Evolutionary conservation across 2,797 vertebrate species (phyloP).

Genomic region (Spea hammondii): DNA sequence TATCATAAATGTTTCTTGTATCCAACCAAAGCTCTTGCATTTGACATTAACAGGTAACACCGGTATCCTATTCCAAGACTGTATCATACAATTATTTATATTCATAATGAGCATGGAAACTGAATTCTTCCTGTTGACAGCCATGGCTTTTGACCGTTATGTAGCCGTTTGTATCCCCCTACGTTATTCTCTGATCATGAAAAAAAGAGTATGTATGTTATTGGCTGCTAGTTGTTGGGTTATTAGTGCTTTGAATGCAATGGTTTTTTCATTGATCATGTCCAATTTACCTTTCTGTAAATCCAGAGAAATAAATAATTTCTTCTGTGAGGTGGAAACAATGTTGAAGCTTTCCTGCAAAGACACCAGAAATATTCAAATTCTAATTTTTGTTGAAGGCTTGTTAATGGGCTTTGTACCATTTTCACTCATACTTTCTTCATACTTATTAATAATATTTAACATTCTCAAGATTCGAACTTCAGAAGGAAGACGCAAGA

Average conservation of each 20-base stretch:
- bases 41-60: neutral
- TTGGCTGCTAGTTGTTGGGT: neutral
- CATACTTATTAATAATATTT: slow-evolving; percentile 10
- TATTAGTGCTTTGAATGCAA: neutral
- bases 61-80: slow-evolving; percentile 4
- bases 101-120: neutral
- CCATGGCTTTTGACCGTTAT: slow-evolving; percentile 14
- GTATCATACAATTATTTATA: slow-evolving; percentile 1
- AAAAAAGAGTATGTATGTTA: neutral
- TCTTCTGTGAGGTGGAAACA: slow-evolving; percentile 6
- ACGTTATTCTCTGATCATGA: slow-evolving; percentile 6
- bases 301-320: slow-evolving; percentile 15
- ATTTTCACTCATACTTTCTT: slow-evolving; percentile 1
- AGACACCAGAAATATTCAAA: neutral
- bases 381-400: neutral
- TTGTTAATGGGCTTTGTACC: slow-evolving; percentile 5
- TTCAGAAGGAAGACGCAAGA: neutral
- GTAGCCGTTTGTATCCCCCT: neutral
- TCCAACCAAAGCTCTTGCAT: neutral
- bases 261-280: neutral
- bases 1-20: slow-evolving; percentile 8
- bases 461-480: slow-evolving; percentile 11
- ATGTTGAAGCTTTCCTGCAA: neutral
- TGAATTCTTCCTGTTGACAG: slow-evolving; percentile 8
- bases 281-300: slow-evolving; percentile 4